Evolutionary conservation across 2,888 invertebrate species (phyloP).

Genomic region (Ormia ochracea): DNA sequence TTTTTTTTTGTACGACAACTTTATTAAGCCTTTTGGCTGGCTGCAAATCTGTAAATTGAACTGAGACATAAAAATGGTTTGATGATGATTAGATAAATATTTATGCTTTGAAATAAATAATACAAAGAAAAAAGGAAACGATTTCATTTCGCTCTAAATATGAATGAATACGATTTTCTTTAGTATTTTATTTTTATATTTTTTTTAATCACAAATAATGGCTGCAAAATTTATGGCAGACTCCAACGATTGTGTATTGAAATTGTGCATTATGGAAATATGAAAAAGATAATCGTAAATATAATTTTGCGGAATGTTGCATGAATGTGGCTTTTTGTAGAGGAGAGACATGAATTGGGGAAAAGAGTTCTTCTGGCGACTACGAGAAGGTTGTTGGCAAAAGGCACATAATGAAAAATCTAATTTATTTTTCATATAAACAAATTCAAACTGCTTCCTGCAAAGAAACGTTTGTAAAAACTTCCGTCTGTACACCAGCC

Average conservation of each 20-base stretch:
- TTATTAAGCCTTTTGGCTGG: conserved; percentile 51
- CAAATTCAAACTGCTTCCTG: too few species aligned
- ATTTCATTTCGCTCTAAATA: conserved; percentile 12
- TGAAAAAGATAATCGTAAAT: conserved; percentile 2
- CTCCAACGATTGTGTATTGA: background rate
- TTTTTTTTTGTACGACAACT: conserved; percentile 25
- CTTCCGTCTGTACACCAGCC: too few species aligned
- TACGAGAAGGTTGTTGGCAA: too few species aligned
- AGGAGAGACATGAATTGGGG: too few species aligned
- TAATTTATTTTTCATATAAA: too few species aligned
- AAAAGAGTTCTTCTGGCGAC: too few species aligned
- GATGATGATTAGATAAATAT: conserved; percentile 58
- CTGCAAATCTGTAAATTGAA: conserved; percentile 23
- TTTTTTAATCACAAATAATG: conserved; percentile 33
- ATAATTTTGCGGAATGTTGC: conserved; percentile 16
- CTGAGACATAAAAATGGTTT: conserved; percentile 37
- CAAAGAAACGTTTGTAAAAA: too few species aligned
- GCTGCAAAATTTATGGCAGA: conserved; percentile 11
- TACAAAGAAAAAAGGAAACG: conserved; percentile 3
- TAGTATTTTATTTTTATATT: too few species aligned
- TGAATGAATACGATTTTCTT: too few species aligned
- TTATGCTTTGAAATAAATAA: conserved; percentile 42
- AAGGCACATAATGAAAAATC: too few species aligned
- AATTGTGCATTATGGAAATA: background rate
- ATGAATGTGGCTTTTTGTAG: too few species aligned